phyloP scores from a whole-genome alignment of 2,113 vertebrate genomes.

The Bufo bufo region DNA sequence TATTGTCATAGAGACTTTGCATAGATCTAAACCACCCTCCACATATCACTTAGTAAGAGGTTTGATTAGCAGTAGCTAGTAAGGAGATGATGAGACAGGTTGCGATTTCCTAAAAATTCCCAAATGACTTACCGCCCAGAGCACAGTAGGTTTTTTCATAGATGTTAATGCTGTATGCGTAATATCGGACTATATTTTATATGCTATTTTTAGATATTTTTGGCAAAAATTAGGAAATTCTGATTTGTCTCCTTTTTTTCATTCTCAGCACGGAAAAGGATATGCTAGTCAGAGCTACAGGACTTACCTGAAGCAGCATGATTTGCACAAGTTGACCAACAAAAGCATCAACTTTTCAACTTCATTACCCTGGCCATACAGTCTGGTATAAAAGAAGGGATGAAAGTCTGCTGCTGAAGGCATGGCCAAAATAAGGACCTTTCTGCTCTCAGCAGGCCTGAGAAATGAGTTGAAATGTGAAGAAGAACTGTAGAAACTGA shows the following conservation, averaged over 20 bases:
- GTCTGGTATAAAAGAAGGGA: slow-evolving; percentile 81
- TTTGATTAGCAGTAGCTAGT: not conserved
- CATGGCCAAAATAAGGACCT: slow-evolving; percentile 79
- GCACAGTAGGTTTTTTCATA: too few relatives aligned
- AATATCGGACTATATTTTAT: not conserved
- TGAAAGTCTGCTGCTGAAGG: slow-evolving; percentile 76
- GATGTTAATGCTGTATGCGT: too few relatives aligned
- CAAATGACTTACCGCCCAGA: too few relatives aligned
- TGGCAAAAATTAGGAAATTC: too few relatives aligned
- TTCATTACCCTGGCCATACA: slow-evolving; percentile 88
- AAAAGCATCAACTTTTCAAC: slow-evolving; percentile 89
- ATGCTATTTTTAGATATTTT: not conserved
- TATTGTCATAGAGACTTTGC: not conserved
- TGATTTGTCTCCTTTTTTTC: slow-evolving; percentile 66
- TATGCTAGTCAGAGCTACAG: slow-evolving; percentile 97
- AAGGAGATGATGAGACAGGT: too few relatives aligned
- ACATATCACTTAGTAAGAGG: too few relatives aligned
- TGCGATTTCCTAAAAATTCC: too few relatives aligned
- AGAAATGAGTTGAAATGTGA: slow-evolving; percentile 87
- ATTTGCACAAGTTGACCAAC: slow-evolving; percentile 95
- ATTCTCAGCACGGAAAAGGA: slow-evolving; percentile 93
- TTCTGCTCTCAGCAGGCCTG: slow-evolving; percentile 95
- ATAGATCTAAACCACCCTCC: not conserved
- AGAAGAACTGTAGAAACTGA: slow-evolving; percentile 81
- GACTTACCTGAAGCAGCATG: slow-evolving; percentile 95